These are phyloP conservation scores for Leptinotarsa lineolata DNA, from an alignment of 1,140 invertebrate species.

Conservation along the genomic window DNA sequence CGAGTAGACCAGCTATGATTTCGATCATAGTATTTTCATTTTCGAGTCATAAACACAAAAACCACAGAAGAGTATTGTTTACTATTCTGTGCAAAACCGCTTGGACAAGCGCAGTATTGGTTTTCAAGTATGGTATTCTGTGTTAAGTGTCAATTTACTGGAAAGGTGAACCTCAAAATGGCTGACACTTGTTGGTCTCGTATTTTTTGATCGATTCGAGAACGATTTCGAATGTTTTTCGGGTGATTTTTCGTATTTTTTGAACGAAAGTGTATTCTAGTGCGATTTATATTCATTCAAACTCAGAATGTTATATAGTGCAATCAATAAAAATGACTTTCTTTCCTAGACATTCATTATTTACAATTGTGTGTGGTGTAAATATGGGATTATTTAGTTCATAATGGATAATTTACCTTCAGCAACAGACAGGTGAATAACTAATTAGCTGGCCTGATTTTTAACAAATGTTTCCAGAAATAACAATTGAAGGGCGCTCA, in stretches of 20 bases:
- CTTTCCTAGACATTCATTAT: constrained; percentile 38
- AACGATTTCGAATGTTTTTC: not conserved
- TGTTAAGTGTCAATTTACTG: too few relatives aligned
- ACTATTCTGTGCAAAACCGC: not conserved
- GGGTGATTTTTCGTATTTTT: too few relatives aligned
- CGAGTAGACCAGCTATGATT: too few relatives aligned
- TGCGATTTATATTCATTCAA: constrained; percentile 19
- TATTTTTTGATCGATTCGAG: constrained; percentile 31
- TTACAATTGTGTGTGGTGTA: constrained; percentile 39
- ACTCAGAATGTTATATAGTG: constrained; percentile 37
- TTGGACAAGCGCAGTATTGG: constrained; percentile 2
- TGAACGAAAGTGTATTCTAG: not conserved
- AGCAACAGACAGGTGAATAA: constrained; percentile 39
- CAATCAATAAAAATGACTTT: constrained; percentile 40
- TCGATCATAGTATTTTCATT: too few relatives aligned
- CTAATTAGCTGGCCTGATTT: not conserved
- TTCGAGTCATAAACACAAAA: too few relatives aligned
- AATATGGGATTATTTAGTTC: constrained; percentile 34
- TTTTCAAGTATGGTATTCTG: too few relatives aligned
- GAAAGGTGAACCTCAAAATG: constrained; percentile 41
- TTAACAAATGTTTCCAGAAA: constrained; percentile 26
- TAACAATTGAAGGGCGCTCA: constrained; percentile 33
- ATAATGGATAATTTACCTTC: constrained; percentile 42
- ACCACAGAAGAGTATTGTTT: too few relatives aligned
- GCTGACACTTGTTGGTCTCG: constrained; percentile 53